phyloP scores from a whole-genome alignment of 1,140 invertebrate genomes.

The Pinna nobilis region DNA sequence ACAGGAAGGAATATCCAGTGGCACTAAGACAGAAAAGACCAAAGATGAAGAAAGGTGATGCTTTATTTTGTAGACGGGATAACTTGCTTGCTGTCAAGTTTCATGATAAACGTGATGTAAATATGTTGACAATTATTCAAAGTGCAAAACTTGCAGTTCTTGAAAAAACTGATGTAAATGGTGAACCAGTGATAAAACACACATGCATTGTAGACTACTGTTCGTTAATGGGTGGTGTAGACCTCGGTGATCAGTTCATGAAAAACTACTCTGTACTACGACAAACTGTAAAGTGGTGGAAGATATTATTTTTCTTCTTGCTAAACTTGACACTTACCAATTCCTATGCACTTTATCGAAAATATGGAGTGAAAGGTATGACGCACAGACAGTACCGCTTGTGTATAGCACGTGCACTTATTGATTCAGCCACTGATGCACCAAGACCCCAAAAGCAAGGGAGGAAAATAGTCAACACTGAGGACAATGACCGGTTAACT shows the following conservation, averaged over 20 bases:
- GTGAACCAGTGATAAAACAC: conserved; percentile 13
- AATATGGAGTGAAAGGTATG: neutral
- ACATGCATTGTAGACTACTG: conserved; percentile 24
- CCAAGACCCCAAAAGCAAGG: neutral
- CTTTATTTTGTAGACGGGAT: conserved; percentile 6
- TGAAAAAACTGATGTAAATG: conserved; percentile 2
- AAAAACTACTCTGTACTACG: neutral
- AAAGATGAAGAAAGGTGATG: conserved; percentile 8
- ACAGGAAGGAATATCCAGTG: conserved; percentile 24
- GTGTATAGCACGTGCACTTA: neutral
- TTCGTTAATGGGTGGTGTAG: conserved; percentile 32
- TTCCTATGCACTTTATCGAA: conserved; percentile 1
- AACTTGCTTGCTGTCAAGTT: conserved; percentile 16
- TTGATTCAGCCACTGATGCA: neutral
- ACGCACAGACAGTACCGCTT: neutral
- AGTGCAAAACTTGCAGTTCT: conserved; percentile 3
- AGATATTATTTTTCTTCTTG: conserved; percentile 21
- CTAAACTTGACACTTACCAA: conserved; percentile 12
- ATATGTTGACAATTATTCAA: conserved; percentile 38
- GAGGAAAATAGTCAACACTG: conserved; percentile 1
- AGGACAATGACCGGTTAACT: conserved; percentile 1
- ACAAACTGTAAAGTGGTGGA: conserved; percentile 21
- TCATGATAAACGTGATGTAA: conserved; percentile 40
- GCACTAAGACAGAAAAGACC: neutral
- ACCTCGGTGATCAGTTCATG: conserved; percentile 26